Evolutionary conservation across 2,888 invertebrate genomes (phyloP), one percentile per base, ranked within the genome.

Genomic region (Diaprepes abbreviatus): DNA sequence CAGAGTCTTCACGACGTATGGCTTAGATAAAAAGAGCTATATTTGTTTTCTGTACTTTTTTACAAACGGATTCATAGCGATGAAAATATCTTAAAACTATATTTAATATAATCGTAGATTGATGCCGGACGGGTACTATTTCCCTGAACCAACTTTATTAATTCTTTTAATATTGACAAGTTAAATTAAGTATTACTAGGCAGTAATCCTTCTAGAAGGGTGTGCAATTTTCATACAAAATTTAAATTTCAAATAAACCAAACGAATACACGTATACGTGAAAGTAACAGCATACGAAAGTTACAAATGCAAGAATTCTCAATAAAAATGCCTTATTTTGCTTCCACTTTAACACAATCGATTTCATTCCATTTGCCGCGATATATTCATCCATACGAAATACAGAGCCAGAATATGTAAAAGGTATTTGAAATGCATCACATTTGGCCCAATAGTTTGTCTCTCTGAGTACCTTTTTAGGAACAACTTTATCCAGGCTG

Each of bases 401-500:
- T 77, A 76, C 76, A 76, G 76, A 73, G 76, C 74, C 76, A 76
- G 81, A 82, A 83, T 82, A 82, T 81, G 81, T 82, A 81, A 81
- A 78, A 81, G 80, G 80, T 81, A 78, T 74, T 83, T 80, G 80
- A 78, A 79, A 83, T 83, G 83, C 83, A 83, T 82, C 81, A 81
- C 81, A 83, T 83, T 82, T 80, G 81, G 80, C 80, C 78, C 78
- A 81, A 83, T 83, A 83, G 83, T 83, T 83, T 82, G 81, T 82
- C 80, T 80, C 79, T 35, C 80, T 77, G 80, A 82, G 81, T 81
- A 81, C 81, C 82, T 83, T 83, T 83, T 83, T 81, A 81, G 80
- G 78, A 64, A 79, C 74, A 81, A 83, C 81, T 82, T 82, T 82
- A 80, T 80, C 78, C 80, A 66, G 58, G 52, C 35, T 68, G 67